These are phyloP conservation scores for Araneus ventricosus DNA, from an alignment of 1,140 invertebrate species.

Conservation along the genomic window DNA sequence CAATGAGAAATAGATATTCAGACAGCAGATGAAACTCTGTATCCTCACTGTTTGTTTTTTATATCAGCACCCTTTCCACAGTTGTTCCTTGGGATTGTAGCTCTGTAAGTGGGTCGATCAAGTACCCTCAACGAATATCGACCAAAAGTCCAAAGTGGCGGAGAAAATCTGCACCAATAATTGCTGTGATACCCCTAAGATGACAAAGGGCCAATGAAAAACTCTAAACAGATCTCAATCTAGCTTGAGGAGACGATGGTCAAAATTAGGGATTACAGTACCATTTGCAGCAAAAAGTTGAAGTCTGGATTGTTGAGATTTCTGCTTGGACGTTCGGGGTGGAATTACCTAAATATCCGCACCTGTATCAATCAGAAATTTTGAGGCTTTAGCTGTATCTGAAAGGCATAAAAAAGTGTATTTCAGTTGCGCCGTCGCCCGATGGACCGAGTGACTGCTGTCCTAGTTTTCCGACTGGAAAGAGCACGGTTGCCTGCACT, in stretches of 20 bases:
- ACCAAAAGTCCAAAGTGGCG: background rate
- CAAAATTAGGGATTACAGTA: background rate
- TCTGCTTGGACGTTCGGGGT: background rate
- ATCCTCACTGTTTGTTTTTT: background rate
- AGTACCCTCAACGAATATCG: background rate
- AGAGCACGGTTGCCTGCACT: background rate
- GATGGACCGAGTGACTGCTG: background rate
- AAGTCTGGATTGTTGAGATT: background rate
- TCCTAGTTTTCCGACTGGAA: background rate
- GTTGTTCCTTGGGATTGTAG: too few species aligned
- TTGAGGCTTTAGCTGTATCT: background rate
- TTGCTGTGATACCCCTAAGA: background rate
- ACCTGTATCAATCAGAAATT: background rate
- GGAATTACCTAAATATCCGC: background rate
- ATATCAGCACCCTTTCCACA: background rate
- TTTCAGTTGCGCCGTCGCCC: too few species aligned
- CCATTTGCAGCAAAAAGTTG: background rate
- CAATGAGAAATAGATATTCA: too few species aligned
- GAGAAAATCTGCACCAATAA: background rate
- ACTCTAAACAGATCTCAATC: too few species aligned
- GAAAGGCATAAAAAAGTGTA: background rate
- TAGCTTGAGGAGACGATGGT: too few species aligned
- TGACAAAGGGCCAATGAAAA: background rate
- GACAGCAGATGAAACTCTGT: background rate
- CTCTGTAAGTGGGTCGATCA: background rate